Percentiles rank a stretch among this genome's conserved stretches.
phyloP scores from a whole-genome alignment of 2,797 vertebrate species.

The Pangasius krempfi region DNA sequence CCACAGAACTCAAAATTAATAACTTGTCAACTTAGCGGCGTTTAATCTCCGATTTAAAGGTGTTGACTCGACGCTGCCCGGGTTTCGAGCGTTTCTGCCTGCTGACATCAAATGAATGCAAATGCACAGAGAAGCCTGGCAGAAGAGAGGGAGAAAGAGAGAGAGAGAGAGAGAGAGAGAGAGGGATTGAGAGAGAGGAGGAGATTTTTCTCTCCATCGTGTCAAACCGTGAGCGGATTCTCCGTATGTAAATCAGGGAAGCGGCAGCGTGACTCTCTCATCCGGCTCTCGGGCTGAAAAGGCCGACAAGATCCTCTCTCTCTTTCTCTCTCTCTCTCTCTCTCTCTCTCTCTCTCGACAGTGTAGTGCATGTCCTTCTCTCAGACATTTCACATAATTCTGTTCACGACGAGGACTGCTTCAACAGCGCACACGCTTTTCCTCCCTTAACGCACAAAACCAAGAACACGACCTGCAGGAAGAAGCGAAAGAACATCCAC shows the following conservation, averaged over 20 bases:
- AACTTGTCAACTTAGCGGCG: conserved; percentile 55
- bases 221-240: conserved; percentile 29
- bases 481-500: not conserved
- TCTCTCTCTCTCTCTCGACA: not conserved
- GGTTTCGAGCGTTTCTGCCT: conserved; percentile 35
- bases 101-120: conserved; percentile 56
- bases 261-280: conserved; percentile 41
- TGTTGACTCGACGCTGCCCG: conserved; percentile 51
- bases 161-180: not conserved
- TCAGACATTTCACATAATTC: not conserved
- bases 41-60: conserved; percentile 60
- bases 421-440: not conserved
- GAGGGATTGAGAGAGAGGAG: not conserved
- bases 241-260: conserved; percentile 40
- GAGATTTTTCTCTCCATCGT: conserved; percentile 22
- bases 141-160: not conserved
- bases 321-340: not conserved
- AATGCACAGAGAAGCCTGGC: conserved; percentile 46
- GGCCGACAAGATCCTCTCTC: not conserved
- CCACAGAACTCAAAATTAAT: conserved; percentile 57
- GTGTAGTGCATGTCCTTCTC: not conserved
- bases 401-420: not conserved
- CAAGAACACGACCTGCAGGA: not conserved
- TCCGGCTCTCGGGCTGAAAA: conserved; percentile 2
- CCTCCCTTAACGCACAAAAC: not conserved